Conservation (phyloP, 2,888 invertebrate genomes). For the Hydroisotoma schaefferi region DNA sequence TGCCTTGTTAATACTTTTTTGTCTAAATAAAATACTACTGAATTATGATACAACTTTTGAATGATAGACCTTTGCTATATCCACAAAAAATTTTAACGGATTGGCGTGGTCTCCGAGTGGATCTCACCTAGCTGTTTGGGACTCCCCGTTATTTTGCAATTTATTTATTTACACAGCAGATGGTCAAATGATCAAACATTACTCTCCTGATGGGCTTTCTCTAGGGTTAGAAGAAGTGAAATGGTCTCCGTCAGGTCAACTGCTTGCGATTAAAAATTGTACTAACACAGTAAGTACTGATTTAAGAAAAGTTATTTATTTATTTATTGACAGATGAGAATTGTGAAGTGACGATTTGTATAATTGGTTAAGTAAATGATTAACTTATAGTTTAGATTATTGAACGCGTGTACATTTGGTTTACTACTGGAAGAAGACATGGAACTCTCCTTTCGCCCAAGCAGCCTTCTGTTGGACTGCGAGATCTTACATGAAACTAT, state of each 20-base stretch:
- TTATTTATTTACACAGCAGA: slow-evolving; percentile 28
- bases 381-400: not conserved
- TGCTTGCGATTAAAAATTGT: slow-evolving; percentile 25
- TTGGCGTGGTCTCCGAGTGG: slow-evolving; percentile 28
- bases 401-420: slow-evolving; percentile 37
- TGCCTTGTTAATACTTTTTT: no score
- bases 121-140: slow-evolving; percentile 20
- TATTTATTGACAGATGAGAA: not conserved
- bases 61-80: slow-evolving; percentile 7
- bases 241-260: slow-evolving; percentile 26
- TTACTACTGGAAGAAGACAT: slow-evolving; percentile 31
- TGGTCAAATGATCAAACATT: slow-evolving; percentile 30
- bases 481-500: not conserved
- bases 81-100: slow-evolving; percentile 24
- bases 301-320: not conserved
- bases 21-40: not conserved
- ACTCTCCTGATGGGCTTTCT: slow-evolving; percentile 31
- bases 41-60: not conserved
- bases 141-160: slow-evolving; percentile 33
- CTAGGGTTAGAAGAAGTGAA: slow-evolving; percentile 21
- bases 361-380: no score
- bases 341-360: no score
- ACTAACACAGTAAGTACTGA: slow-evolving; percentile 17
- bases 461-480: not conserved
- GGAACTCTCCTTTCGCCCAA: slow-evolving; percentile 6